phyloP scores from a whole-genome alignment of 1,140 invertebrate genomes.

The Amphibalanus amphitrite region DNA sequence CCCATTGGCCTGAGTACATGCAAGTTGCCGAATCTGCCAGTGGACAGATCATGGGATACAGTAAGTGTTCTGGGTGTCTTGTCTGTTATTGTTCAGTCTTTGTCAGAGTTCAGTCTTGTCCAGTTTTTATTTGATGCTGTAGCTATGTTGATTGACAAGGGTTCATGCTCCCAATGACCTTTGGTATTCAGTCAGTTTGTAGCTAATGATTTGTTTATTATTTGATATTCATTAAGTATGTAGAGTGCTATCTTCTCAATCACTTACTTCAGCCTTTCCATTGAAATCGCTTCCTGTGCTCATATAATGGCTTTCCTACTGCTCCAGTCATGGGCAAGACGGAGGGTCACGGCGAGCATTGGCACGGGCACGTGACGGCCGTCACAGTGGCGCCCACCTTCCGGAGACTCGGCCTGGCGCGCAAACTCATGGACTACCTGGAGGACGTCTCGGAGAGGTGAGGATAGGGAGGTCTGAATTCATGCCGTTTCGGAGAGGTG shows the following conservation, averaged over 20 bases:
- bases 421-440: constrained; percentile 81
- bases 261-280: constrained; percentile 10
- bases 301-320: too few species aligned
- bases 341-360: constrained; percentile 83
- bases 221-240: constrained; percentile 9
- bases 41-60: constrained; percentile 95
- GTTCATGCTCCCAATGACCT: too few species aligned
- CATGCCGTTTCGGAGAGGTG: too few species aligned
- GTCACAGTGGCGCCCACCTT: constrained; percentile 91
- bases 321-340: constrained; percentile 91
- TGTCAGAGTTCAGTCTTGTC: too few species aligned
- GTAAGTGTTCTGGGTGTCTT: too few species aligned
- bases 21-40: constrained; percentile 85
- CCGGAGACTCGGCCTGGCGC: constrained; percentile 75
- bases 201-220: constrained; percentile 10
- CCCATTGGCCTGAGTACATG: constrained; percentile 97
- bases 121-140: too few species aligned
- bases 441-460: constrained; percentile 94
- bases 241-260: constrained; percentile 7
- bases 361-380: constrained; percentile 98
- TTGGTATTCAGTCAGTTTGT: too few species aligned
- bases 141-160: too few species aligned
- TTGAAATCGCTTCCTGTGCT: constrained; percentile 23
- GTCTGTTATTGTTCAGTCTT: too few species aligned
- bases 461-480: too few species aligned